A percentile compares a stretch with the other conserved stretches of the same genome.
Conservation (phyloP, 2,888 invertebrate species). For the Ametastegia equiseti region DNA sequence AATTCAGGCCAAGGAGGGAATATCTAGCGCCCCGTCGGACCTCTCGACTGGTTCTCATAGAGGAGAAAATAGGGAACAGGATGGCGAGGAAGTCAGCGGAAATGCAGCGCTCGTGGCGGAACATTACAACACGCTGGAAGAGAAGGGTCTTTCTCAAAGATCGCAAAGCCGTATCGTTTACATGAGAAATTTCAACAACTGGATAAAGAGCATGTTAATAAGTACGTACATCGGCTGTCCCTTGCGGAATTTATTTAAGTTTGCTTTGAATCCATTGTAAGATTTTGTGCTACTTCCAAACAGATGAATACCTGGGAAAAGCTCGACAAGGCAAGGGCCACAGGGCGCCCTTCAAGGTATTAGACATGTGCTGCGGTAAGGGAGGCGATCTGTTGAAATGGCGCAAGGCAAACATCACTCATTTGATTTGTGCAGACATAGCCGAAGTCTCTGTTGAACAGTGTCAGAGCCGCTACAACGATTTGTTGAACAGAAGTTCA, state of each 20-base stretch:
- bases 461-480: slow-evolving; percentile 89
- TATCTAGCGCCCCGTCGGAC: slow-evolving; percentile 62
- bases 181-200: slow-evolving; percentile 98
- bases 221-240: slow-evolving; percentile 78
- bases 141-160: slow-evolving; percentile 88
- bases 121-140: slow-evolving; percentile 95
- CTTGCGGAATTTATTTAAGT: slow-evolving; percentile 30
- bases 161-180: slow-evolving; percentile 94
- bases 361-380: slow-evolving; percentile 99
- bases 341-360: slow-evolving; percentile 84
- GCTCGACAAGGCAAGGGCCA: slow-evolving; percentile 82
- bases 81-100: slow-evolving; percentile 63
- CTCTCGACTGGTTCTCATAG: slow-evolving; percentile 60
- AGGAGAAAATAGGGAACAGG: slow-evolving; percentile 56
- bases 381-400: slow-evolving; percentile 99
- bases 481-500: slow-evolving; percentile 78
- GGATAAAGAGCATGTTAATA: slow-evolving; percentile 98
- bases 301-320: slow-evolving; percentile 80
- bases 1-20: slow-evolving; percentile 20
- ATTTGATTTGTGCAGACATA: slow-evolving; percentile 94
- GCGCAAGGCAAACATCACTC: slow-evolving; percentile 88
- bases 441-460: slow-evolving; percentile 95
- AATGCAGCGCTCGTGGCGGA: slow-evolving; percentile 86
- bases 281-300: slow-evolving; percentile 7
- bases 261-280: background rate